Conservation (phyloP, 2,113 vertebrate species). For the Spilogale gracilis region DNA sequence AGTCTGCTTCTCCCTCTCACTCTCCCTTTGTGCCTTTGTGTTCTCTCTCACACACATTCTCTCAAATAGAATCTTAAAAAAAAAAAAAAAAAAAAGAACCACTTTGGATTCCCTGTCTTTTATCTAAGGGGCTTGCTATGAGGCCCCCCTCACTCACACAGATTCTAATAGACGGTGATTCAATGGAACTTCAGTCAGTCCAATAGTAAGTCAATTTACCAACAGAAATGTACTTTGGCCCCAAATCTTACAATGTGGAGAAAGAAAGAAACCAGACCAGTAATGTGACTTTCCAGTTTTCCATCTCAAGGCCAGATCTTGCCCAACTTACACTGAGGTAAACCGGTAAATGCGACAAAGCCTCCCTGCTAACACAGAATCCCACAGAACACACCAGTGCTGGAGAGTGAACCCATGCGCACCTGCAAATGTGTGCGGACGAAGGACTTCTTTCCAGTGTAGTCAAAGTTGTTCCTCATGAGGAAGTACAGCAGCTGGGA, state of each 20-base stretch:
- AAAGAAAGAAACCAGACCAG: not conserved
- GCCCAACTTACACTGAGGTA: not conserved
- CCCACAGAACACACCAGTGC: accelerated
- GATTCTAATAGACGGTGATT: not conserved
- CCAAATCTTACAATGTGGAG: not conserved
- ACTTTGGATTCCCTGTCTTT: not conserved
- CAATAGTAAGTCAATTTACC: not conserved
- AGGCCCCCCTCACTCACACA: not conserved
- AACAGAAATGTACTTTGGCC: not conserved
- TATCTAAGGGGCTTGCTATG: not conserved
- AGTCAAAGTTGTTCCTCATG: conserved; percentile 99
- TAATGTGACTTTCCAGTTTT: not conserved
- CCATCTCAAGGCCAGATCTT: not conserved
- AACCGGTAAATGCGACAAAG: accelerated
- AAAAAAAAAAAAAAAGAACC: not conserved
- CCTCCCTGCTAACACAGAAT: not conserved
- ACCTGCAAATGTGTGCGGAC: conserved; percentile 98
- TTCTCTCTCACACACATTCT: not conserved
- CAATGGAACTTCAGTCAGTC: not conserved
- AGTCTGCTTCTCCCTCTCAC: not conserved
- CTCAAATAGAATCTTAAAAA: not conserved
- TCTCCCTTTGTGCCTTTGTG: not conserved
- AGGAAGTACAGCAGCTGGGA: conserved; percentile 98
- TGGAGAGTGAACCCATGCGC: conserved; percentile 27
- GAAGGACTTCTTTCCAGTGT: conserved; percentile 97